phyloP scores from a whole-genome alignment of 2,797 vertebrate species.

The Florisuga fusca region DNA sequence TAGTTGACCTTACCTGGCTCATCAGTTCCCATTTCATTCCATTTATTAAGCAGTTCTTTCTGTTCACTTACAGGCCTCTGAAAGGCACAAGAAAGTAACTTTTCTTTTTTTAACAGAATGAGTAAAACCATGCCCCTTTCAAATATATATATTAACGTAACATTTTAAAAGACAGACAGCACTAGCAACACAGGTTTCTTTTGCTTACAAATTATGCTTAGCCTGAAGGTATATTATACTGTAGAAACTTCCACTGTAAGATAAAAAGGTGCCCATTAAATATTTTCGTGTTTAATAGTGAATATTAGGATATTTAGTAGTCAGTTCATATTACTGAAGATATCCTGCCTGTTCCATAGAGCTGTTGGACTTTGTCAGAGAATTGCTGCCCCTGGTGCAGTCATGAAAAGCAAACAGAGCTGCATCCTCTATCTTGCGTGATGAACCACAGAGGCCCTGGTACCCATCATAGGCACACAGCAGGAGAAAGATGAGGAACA shows the following conservation, averaged over 20 bases:
- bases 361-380: background rate
- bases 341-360: background rate
- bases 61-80: conserved; percentile 91
- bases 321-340: background rate
- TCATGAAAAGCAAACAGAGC: background rate
- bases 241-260: background rate
- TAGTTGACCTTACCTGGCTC: conserved; percentile 87
- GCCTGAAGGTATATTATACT: background rate
- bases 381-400: background rate
- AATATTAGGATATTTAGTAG: background rate
- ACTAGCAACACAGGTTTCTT: background rate
- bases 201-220: background rate
- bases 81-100: conserved; percentile 30
- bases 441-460: background rate
- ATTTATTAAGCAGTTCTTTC: conserved; percentile 94
- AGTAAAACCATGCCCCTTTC: background rate
- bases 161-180: background rate
- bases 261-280: background rate
- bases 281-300: background rate
- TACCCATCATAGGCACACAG: background rate
- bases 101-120: conserved; percentile 6
- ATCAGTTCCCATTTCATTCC: conserved; percentile 99
- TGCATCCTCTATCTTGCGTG: background rate
- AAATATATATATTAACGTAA: background rate
- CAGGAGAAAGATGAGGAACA: background rate